These are phyloP conservation scores for Drosophila sp. DNA, from an alignment of 1,140 invertebrate genomes.

Conservation along the genomic window DNA sequence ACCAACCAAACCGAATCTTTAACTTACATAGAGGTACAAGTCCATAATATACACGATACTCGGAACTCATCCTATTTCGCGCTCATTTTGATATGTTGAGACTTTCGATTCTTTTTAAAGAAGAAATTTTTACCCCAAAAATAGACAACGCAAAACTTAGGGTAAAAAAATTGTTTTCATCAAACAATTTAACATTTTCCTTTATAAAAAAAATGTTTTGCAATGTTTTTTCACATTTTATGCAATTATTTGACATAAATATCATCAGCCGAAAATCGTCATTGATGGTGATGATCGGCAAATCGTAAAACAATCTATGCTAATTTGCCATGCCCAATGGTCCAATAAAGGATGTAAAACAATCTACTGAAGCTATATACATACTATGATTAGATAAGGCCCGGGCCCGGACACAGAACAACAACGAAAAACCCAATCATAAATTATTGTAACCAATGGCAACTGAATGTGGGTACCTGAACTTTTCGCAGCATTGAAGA, in stretches of 20 bases:
- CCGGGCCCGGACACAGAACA: background rate
- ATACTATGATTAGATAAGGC: slow-evolving; percentile 63
- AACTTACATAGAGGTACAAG: no score
- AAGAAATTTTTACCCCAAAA: no score
- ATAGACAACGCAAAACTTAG: no score
- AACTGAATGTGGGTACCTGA: slow-evolving; percentile 52
- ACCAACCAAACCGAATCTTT: no score
- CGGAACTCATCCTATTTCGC: no score
- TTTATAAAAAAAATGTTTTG: no score
- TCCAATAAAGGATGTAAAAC: slow-evolving; percentile 32
- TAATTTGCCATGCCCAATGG: slow-evolving; percentile 41
- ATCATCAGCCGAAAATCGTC: slow-evolving; percentile 41
- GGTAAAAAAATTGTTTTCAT: no score
- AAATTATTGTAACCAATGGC: slow-evolving; percentile 39
- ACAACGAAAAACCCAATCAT: background rate
- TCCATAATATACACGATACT: no score
- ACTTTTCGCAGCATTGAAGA: slow-evolving; percentile 57
- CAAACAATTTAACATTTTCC: no score
- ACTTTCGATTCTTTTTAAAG: no score
- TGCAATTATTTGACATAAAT: slow-evolving; percentile 31
- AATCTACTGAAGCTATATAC: background rate
- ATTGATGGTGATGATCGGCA: slow-evolving; percentile 12
- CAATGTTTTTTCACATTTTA: background rate
- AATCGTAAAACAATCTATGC: slow-evolving; percentile 62
- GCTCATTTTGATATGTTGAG: no score